Percentiles rank a stretch among this genome's conserved stretches.
phyloP scores from a whole-genome alignment of 92 coral and sea anemone species.

The Bergia puertoricense region DNA sequence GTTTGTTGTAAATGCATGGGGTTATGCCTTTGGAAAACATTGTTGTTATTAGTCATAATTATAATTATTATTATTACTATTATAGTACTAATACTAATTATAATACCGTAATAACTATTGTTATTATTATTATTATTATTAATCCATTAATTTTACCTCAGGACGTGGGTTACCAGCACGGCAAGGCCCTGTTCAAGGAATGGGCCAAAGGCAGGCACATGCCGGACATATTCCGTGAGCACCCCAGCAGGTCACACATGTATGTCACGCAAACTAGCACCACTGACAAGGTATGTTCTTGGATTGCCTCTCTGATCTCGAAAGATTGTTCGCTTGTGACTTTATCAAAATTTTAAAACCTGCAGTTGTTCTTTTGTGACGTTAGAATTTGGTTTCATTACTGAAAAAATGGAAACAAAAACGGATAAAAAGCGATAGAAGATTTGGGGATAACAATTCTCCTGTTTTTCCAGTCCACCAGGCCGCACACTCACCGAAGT shows the following conservation, averaged over 20 bases:
- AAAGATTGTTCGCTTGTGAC: not conserved
- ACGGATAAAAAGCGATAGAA: no score
- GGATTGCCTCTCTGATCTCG: no score
- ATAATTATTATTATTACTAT: not conserved
- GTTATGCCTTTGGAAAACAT: not conserved
- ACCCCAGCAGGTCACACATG: constrained; percentile 71
- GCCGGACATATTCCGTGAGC: constrained; percentile 87
- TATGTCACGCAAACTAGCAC: constrained; percentile 66
- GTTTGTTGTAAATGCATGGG: not conserved
- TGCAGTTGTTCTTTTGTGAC: no score
- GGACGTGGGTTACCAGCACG: constrained; percentile 96
- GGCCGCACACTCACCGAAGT: constrained; percentile 48
- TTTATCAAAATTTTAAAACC: not conserved
- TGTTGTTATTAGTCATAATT: no score
- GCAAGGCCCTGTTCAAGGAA: constrained; percentile 77
- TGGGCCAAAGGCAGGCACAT: constrained; percentile 83
- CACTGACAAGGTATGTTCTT: constrained; percentile 50
- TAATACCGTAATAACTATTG: no score
- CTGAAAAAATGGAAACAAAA: no score
- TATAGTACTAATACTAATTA: no score
- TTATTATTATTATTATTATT: not conserved
- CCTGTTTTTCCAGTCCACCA: constrained; percentile 18
- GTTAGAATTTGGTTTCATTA: no score
- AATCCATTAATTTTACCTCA: constrained; percentile 9
- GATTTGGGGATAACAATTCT: no score